Percentiles rank a stretch among this genome's conserved stretches.
Evolutionary conservation across 2,113 vertebrate genomes (phyloP).

Genomic region (Notothenia coriiceps): DNA sequence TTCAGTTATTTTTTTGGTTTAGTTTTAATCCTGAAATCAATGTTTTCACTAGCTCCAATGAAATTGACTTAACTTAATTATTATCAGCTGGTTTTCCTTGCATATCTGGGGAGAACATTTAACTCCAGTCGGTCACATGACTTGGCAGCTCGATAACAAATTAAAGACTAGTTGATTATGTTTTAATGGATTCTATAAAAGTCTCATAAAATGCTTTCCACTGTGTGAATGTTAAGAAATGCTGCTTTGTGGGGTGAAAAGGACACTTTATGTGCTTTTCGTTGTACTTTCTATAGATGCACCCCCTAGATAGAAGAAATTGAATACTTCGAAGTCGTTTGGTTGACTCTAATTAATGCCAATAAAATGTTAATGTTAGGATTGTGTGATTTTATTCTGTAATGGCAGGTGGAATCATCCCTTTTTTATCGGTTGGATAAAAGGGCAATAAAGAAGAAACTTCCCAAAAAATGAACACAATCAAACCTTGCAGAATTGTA

Average conservation of each 20-base stretch:
- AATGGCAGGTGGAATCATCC: no score
- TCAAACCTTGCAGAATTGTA: no score
- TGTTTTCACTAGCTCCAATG: no score
- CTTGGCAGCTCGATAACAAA: not conserved
- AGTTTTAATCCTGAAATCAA: no score
- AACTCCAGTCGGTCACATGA: not conserved
- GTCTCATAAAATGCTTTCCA: not conserved
- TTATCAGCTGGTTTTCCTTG: constrained; percentile 8
- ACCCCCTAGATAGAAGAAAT: not conserved
- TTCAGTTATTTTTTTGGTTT: no score
- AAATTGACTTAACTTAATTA: not conserved
- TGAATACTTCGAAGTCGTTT: not conserved
- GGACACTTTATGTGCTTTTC: not conserved
- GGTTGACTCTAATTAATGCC: not conserved
- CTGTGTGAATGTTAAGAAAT: not conserved
- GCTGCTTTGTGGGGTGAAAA: not conserved
- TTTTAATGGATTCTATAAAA: constrained; percentile 1
- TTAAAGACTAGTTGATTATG: not conserved
- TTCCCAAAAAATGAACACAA: no score
- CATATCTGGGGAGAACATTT: constrained; percentile 11
- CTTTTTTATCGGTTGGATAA: no score
- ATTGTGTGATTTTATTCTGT: no score
- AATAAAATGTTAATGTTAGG: not conserved
- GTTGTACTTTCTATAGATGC: constrained; percentile 2
- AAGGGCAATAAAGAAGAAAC: no score